A percentile compares a stretch with the other conserved stretches of the same genome.
These are phyloP conservation scores for Melozone crissalis DNA, from an alignment of 2,113 vertebrate genomes.

Conservation along the genomic window DNA sequence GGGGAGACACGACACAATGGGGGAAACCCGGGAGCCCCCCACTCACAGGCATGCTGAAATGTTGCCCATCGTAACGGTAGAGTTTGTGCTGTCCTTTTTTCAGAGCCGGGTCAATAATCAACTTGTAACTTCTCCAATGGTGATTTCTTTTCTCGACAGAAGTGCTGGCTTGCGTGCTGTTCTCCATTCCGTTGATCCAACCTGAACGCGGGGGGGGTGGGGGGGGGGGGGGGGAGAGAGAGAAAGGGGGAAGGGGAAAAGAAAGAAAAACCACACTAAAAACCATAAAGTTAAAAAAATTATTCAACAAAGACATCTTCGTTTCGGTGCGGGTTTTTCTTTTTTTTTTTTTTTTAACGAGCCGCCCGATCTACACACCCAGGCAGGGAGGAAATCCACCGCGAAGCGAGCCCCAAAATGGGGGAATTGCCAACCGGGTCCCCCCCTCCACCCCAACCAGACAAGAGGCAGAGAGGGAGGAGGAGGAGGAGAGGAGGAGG, in stretches of 20 bases:
- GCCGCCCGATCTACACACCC: constrained; percentile 13
- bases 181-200: constrained; percentile 98
- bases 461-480: constrained; percentile 1
- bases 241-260: not conserved
- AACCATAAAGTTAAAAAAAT: constrained; percentile 37
- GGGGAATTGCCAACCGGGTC: constrained; percentile 31
- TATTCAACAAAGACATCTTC: constrained; percentile 21
- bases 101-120: constrained; percentile 98
- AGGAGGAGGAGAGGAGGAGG: not conserved
- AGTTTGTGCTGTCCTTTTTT: constrained; percentile 96
- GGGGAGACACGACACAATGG: not conserved
- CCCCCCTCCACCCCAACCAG: constrained; percentile 42
- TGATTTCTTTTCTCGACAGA: constrained; percentile 95
- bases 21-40: not conserved
- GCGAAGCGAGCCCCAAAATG: constrained; percentile 15
- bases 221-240: not conserved
- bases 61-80: constrained; percentile 96
- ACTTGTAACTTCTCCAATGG: constrained; percentile 99
- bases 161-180: constrained; percentile 88
- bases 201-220: constrained; percentile 73
- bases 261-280: not conserved
- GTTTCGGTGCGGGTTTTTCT: not conserved
- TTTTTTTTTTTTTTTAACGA: constrained; percentile 29
- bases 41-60: constrained; percentile 94
- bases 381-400: constrained; percentile 21